A percentile compares a stretch with the other conserved stretches of the same genome.
phyloP scores from a whole-genome alignment of 2,888 invertebrate species.

The Leptinotarsa haldemani region DNA sequence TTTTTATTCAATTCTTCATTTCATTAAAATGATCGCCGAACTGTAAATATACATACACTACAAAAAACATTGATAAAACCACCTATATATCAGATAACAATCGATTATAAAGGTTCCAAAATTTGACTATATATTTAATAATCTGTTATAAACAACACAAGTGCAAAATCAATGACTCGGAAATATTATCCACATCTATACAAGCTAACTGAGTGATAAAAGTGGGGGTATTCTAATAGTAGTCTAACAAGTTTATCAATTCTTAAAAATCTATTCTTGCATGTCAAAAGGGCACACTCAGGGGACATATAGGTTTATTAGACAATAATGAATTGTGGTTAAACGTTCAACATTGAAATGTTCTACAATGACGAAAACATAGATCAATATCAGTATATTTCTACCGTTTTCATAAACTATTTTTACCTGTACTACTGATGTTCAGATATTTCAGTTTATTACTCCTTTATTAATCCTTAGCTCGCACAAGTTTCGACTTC shows the following conservation, averaged over 20 bases:
- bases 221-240: constrained; percentile 44
- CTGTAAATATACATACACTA: constrained; percentile 64
- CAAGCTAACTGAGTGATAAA: constrained; percentile 50
- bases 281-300: constrained; percentile 49
- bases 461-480: too few species aligned
- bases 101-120: constrained; percentile 62
- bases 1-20: constrained; percentile 44
- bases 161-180: constrained; percentile 59
- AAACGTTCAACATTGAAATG: background rate
- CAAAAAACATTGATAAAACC: constrained; percentile 66
- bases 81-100: constrained; percentile 64
- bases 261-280: constrained; percentile 49
- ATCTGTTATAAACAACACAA: constrained; percentile 59
- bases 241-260: constrained; percentile 57
- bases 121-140: constrained; percentile 59
- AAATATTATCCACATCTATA: constrained; percentile 60
- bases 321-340: constrained; percentile 2
- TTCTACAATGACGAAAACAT: too few species aligned
- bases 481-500: too few species aligned
- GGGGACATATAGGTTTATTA: constrained; percentile 17
- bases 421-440: too few species aligned
- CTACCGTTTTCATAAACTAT: too few species aligned
- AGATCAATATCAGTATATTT: too few species aligned
- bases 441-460: too few species aligned
- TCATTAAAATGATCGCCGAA: constrained; percentile 54